A percentile compares a stretch with the other conserved stretches of the same genome.
phyloP scores from a whole-genome alignment of 2,113 vertebrate genomes.

The Leucopternis melanops region DNA sequence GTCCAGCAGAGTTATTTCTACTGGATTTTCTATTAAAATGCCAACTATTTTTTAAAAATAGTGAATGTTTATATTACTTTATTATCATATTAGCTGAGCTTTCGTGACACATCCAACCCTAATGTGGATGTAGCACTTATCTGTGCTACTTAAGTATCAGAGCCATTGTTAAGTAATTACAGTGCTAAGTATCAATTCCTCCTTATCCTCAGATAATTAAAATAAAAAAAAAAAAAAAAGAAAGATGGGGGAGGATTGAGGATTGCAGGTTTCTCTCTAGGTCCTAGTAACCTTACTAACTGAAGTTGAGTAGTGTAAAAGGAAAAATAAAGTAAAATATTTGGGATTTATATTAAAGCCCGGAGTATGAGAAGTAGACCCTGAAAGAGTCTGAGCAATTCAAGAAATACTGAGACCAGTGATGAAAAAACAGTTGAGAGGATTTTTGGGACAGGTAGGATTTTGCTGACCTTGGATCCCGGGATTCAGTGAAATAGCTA shows the following conservation, averaged over 20 bases:
- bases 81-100: not conserved
- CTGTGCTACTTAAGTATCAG: not conserved
- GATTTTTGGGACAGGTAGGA: too few species aligned
- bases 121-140: not conserved
- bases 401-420: too few species aligned
- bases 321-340: not conserved
- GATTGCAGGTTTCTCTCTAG: not conserved
- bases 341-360: too few species aligned
- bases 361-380: too few species aligned
- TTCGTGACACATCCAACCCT: not conserved
- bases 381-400: too few species aligned
- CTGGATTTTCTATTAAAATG: not conserved
- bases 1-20: not conserved
- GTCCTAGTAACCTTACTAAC: not conserved
- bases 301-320: not conserved
- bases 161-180: not conserved
- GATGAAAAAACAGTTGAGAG: too few species aligned
- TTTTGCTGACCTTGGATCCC: too few species aligned
- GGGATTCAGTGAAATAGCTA: too few species aligned
- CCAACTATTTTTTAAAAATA: not conserved
- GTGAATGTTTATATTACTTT: not conserved
- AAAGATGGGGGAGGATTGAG: not conserved
- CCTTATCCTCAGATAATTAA: not conserved
- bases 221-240: not conserved
- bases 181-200: not conserved